Evolutionary conservation across 2,888 invertebrate genomes (phyloP).

Genomic region (Drosophila mayaguana): DNA sequence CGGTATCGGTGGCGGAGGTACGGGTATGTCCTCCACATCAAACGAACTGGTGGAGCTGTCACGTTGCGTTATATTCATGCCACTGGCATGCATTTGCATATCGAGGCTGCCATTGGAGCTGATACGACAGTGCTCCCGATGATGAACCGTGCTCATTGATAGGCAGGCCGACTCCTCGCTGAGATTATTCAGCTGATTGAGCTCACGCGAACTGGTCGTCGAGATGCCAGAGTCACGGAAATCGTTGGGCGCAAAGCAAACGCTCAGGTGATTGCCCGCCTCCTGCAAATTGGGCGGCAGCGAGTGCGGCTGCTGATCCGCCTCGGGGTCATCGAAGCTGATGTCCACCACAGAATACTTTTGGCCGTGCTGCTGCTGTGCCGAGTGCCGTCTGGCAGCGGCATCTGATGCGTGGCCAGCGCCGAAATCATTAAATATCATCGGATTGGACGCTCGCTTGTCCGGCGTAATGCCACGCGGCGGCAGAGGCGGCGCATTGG

Average conservation of each 20-base stretch:
- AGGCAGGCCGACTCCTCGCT: conserved; percentile 79
- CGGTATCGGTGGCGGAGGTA: conserved; percentile 84
- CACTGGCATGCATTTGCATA: conserved; percentile 34
- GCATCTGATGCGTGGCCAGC: conserved; percentile 38
- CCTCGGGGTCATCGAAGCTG: conserved; percentile 85
- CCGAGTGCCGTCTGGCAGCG: conserved; percentile 73
- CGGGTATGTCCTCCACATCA: conserved; percentile 83
- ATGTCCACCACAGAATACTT: conserved; percentile 86
- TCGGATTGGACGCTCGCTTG: conserved; percentile 85
- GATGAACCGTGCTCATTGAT: conserved; percentile 76
- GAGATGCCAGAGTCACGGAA: conserved; percentile 85
- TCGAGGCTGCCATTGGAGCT: conserved; percentile 77
- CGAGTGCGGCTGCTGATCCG: conserved; percentile 81
- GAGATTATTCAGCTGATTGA: conserved; percentile 83
- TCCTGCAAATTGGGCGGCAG: conserved; percentile 73
- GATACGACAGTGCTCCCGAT: conserved; percentile 80
- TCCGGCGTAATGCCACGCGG: conserved; percentile 89
- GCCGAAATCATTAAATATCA: conserved; percentile 83
- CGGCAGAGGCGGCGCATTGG: conserved; percentile 91
- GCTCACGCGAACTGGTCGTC: conserved; percentile 84
- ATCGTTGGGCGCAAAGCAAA: conserved; percentile 82
- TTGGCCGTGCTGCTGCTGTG: conserved; percentile 81
- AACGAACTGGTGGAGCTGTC: conserved; percentile 82
- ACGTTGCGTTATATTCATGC: conserved; percentile 80
- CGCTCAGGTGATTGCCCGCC: conserved; percentile 72